A percentile compares a stretch with the other conserved stretches of the same genome.
These are phyloP conservation scores for Sarcophilus harrisii DNA, from an alignment of 2,797 vertebrate genomes.

Conservation along the genomic window DNA sequence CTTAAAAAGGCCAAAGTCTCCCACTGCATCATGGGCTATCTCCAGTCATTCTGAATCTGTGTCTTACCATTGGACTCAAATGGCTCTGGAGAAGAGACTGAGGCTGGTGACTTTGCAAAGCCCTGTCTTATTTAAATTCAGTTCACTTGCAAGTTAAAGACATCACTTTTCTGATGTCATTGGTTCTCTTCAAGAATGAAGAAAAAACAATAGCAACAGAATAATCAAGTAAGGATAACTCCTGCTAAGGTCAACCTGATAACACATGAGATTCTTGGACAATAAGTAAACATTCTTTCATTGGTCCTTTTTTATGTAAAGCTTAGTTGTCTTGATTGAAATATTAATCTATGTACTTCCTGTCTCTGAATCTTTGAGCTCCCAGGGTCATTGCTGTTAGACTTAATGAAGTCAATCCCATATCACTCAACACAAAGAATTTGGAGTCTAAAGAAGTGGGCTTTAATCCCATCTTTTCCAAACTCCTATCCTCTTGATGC, in stretches of 20 bases:
- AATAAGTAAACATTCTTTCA: neutral
- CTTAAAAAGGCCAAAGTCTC: neutral
- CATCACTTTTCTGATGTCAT: neutral
- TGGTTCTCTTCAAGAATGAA: neutral
- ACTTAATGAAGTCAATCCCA: neutral
- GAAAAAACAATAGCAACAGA: neutral
- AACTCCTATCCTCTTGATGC: neutral
- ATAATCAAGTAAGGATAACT: neutral
- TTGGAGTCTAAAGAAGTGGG: neutral
- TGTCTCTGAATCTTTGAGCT: neutral
- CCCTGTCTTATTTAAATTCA: neutral
- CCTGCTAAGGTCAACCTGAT: neutral
- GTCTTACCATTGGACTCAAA: neutral
- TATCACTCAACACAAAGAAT: neutral
- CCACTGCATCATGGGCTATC: neutral
- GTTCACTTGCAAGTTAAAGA: neutral
- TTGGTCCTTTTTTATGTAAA: neutral
- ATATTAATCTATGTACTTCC: neutral
- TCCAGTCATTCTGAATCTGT: neutral
- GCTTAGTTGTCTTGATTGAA: neutral
- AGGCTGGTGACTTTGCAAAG: neutral
- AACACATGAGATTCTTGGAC: neutral
- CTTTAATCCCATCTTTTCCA: neutral
- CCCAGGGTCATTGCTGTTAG: neutral
- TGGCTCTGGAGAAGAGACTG: neutral